Conservation (phyloP, 2,797 vertebrate species). For the Peromyscus eremicus region DNA sequence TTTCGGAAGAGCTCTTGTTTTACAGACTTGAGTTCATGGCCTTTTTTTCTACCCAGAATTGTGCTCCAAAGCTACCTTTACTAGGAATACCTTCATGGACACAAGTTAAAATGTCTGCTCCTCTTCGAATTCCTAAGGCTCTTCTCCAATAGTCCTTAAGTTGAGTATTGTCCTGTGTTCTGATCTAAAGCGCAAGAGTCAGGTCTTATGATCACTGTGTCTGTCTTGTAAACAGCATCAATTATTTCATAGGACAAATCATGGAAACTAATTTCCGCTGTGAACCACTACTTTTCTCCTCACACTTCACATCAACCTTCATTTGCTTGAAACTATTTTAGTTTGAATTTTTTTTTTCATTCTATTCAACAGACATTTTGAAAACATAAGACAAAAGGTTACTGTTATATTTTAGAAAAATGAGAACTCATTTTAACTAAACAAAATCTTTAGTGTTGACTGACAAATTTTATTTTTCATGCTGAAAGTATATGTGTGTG, state of each 20-base stretch:
- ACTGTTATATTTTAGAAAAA: slow-evolving; percentile 23
- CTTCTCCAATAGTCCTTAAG: slow-evolving; percentile 6
- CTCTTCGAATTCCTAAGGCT: slow-evolving; percentile 4
- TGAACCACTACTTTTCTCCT: neutral
- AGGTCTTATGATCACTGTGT: neutral
- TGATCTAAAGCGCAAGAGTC: neutral
- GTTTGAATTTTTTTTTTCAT: neutral
- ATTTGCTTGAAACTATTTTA: slow-evolving; percentile 20
- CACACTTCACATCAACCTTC: slow-evolving; percentile 35
- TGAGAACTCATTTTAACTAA: slow-evolving; percentile 34
- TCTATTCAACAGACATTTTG: slow-evolving; percentile 10
- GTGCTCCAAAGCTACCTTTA: slow-evolving; percentile 18
- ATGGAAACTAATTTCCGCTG: slow-evolving; percentile 8
- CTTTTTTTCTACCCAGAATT: neutral
- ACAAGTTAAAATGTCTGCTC: neutral
- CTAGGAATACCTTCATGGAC: slow-evolving; percentile 4
- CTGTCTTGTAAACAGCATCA: slow-evolving; percentile 30
- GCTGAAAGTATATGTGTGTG: neutral
- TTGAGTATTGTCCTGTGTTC: neutral
- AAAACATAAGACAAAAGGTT: slow-evolving; percentile 41
- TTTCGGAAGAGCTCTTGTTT: slow-evolving; percentile 6
- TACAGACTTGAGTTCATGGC: neutral
- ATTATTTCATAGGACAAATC: slow-evolving; percentile 10
- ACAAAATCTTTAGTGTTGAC: slow-evolving; percentile 14
- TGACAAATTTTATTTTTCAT: slow-evolving; percentile 31